These are phyloP conservation scores for Percopsis omiscomaycus DNA, from an alignment of 2,797 vertebrate species.

Conservation along the genomic window DNA sequence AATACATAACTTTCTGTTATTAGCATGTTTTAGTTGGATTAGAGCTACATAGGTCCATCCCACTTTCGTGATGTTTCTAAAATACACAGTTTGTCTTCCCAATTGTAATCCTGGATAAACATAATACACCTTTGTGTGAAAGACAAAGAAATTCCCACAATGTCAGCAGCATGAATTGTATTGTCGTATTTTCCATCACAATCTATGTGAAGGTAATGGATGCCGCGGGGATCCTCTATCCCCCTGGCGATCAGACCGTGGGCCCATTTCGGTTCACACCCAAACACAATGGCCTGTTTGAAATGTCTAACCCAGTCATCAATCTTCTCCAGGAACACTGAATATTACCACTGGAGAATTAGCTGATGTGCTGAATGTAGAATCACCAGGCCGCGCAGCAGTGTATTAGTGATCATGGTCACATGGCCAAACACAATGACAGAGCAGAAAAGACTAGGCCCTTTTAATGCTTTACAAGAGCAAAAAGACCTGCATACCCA, in stretches of 20 bases:
- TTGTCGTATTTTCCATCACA: background rate
- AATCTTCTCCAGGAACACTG: constrained; percentile 56
- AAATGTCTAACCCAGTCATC: constrained; percentile 48
- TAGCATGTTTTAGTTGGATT: background rate
- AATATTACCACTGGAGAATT: constrained; percentile 39
- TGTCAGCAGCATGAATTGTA: too few relatives aligned
- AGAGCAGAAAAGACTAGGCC: constrained; percentile 35
- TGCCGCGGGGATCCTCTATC: constrained; percentile 48
- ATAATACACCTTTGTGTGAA: too few relatives aligned
- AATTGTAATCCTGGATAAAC: too few relatives aligned
- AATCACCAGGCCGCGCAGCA: constrained; percentile 29
- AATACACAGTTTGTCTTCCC: too few relatives aligned
- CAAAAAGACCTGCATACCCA: constrained; percentile 6
- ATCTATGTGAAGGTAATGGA: constrained; percentile 55
- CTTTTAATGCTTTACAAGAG: constrained; percentile 29
- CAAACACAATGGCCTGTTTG: constrained; percentile 43
- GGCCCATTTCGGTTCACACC: constrained; percentile 22
- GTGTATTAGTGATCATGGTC: constrained; percentile 42
- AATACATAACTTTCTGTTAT: background rate
- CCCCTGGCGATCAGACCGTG: constrained; percentile 56
- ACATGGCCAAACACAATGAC: constrained; percentile 46
- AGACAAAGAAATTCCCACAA: too few relatives aligned
- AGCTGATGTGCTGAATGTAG: constrained; percentile 37
- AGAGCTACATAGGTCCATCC: too few relatives aligned
- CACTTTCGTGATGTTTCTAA: too few relatives aligned